Percentiles rank a stretch among this genome's conserved stretches.
Evolutionary conservation across 2,113 vertebrate species (phyloP).

Genomic region (Takifugu flavidus): DNA sequence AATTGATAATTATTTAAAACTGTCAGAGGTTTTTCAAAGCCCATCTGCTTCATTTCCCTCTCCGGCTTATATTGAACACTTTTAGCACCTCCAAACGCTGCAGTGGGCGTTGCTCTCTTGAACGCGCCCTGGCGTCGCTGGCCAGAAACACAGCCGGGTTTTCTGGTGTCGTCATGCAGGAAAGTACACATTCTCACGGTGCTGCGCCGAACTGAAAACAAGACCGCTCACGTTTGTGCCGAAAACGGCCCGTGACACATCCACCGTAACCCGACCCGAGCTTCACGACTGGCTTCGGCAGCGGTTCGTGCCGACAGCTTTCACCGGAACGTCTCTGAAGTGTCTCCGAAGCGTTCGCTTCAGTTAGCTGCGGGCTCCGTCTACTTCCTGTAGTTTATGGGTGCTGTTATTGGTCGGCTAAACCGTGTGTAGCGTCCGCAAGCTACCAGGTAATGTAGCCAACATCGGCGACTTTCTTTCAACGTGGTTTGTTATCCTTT

Average conservation of each 20-base stretch:
- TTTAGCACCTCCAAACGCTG: neutral
- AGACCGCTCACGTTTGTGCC: conserved; percentile 1
- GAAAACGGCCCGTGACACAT: conserved; percentile 48
- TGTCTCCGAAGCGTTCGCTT: neutral
- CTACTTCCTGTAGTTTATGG: conserved; percentile 42
- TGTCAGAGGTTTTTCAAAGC: too few species aligned
- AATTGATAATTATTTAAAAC: too few species aligned
- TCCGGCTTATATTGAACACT: neutral
- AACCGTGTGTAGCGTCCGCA: conserved; percentile 11
- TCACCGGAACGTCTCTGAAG: fast-evolving
- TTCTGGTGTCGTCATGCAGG: conserved; percentile 52
- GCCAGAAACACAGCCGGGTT: conserved; percentile 32
- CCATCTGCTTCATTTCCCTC: too few species aligned
- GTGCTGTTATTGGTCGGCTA: conserved; percentile 12
- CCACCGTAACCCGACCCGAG: conserved; percentile 37
- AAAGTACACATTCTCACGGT: conserved; percentile 49
- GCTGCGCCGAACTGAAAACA: conserved; percentile 49
- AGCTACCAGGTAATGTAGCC: conserved; percentile 6
- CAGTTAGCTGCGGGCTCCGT: conserved; percentile 22
- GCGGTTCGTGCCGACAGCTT: neutral
- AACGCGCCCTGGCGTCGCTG: conserved; percentile 25
- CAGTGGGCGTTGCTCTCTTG: conserved; percentile 2
- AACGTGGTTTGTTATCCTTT: too few species aligned
- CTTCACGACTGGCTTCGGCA: neutral
- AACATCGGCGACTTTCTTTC: neutral